Evolutionary conservation across 2,797 vertebrate species (phyloP).

Genomic region (Enteromius anoplus): DNA sequence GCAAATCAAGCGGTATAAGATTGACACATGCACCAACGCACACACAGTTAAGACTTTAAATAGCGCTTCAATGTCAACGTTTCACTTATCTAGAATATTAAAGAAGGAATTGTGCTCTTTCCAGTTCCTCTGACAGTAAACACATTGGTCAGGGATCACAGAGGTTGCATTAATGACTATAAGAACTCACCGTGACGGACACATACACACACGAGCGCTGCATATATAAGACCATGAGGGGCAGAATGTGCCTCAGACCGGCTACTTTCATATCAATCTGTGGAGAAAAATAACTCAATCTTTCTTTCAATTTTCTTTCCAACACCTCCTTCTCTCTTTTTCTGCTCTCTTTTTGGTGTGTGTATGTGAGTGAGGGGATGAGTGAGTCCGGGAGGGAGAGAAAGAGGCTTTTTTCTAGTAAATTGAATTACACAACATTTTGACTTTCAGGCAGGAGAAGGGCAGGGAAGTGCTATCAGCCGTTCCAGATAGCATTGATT

Average conservation of each 20-base stretch:
- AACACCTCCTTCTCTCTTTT: constrained; percentile 4
- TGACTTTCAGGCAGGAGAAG: constrained; percentile 63
- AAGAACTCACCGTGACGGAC: constrained; percentile 28
- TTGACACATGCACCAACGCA: constrained; percentile 28
- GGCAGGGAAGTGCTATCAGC: constrained; percentile 62
- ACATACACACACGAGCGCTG: constrained; percentile 21
- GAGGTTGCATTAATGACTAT: constrained; percentile 29
- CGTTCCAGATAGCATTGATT: constrained; percentile 63
- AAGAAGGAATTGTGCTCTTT: constrained; percentile 19
- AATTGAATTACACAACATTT: constrained; percentile 66
- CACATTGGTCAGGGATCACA: constrained; percentile 15
- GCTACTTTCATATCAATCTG: constrained; percentile 40
- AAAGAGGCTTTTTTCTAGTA: constrained; percentile 50
- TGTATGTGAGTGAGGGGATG: constrained; percentile 9
- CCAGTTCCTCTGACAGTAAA: constrained; percentile 2
- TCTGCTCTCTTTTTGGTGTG: constrained; percentile 18
- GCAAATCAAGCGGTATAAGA: constrained; percentile 42
- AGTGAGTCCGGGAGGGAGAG: constrained; percentile 37
- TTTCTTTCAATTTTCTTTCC: constrained; percentile 44
- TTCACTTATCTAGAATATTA: constrained; percentile 22
- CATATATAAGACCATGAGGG: constrained; percentile 31
- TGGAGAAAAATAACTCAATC: constrained; percentile 40
- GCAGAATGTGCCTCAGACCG: constrained; percentile 22
- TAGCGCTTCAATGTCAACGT: background rate
- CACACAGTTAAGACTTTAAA: constrained; percentile 32